A percentile compares a stretch with the other conserved stretches of the same genome.
Evolutionary conservation across 1,140 invertebrate species (phyloP).

Genomic region (Hylaeus volcanicus): DNA sequence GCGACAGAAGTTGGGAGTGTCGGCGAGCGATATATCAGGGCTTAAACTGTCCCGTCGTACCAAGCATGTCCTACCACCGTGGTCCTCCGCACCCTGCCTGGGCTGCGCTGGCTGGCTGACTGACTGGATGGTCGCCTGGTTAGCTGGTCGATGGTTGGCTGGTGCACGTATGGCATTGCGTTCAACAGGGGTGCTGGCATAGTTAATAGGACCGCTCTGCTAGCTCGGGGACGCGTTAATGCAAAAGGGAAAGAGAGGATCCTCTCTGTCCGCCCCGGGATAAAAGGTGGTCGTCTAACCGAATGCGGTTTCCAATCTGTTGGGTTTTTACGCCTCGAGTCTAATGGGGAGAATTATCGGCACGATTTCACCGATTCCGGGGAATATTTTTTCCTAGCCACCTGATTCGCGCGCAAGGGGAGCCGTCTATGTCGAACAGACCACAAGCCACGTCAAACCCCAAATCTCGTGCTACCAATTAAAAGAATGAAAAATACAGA

Average conservation of each 20-base stretch:
- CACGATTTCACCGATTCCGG: slow-evolving; percentile 46
- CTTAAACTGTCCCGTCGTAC: slow-evolving; percentile 79
- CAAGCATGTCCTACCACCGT: slow-evolving; percentile 71
- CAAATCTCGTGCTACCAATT: too few species aligned
- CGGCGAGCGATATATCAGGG: slow-evolving; percentile 80
- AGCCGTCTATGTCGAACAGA: too few species aligned
- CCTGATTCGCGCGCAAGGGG: slow-evolving; percentile 41
- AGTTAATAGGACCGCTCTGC: slow-evolving; percentile 76
- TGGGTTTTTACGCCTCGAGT: slow-evolving; percentile 74
- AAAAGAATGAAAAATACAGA: too few species aligned
- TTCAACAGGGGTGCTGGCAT: slow-evolving; percentile 72
- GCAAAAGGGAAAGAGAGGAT: slow-evolving; percentile 47
- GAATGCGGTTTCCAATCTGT: slow-evolving; percentile 81
- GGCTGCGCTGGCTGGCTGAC: slow-evolving; percentile 35
- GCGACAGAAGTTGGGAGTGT: slow-evolving; percentile 82
- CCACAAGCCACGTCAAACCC: too few species aligned
- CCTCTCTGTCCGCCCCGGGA: slow-evolving; percentile 14
- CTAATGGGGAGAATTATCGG: slow-evolving; percentile 70
- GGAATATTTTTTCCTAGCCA: slow-evolving; percentile 38
- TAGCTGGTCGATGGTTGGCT: slow-evolving; percentile 45
- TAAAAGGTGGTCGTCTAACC: slow-evolving; percentile 66
- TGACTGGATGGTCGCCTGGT: slow-evolving; percentile 40
- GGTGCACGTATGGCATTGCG: slow-evolving; percentile 75
- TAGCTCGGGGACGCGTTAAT: slow-evolving; percentile 71
- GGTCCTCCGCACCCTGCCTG: slow-evolving; percentile 57